Conservation (phyloP, 2,113 vertebrate species). For the Emberiza fucata region DNA sequence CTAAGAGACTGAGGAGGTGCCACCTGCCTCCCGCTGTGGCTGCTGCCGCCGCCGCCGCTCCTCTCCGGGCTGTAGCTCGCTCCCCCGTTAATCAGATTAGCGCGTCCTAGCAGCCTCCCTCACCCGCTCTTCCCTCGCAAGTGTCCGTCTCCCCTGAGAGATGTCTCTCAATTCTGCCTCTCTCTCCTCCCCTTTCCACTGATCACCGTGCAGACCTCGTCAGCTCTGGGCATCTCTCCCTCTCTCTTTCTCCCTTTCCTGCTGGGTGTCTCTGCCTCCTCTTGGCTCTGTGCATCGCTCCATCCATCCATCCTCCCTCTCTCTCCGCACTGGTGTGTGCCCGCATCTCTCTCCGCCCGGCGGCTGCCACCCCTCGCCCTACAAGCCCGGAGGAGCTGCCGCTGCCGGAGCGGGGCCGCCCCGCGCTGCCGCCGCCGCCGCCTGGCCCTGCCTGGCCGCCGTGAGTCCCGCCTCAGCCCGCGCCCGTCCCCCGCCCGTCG, state of each 20-base stretch:
- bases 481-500: neutral
- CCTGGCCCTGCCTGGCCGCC: neutral
- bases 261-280: neutral
- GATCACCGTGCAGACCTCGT: neutral
- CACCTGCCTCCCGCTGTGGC: neutral
- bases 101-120: neutral
- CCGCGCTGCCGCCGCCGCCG: neutral
- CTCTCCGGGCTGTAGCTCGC: neutral
- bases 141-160: conserved; percentile 33
- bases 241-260: neutral
- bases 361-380: neutral
- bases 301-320: neutral
- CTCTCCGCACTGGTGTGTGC: neutral
- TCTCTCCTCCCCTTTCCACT: neutral
- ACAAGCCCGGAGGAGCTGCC: neutral
- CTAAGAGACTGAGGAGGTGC: neutral
- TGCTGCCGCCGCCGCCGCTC: neutral
- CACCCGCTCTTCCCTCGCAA: neutral
- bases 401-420: neutral
- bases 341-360: neutral
- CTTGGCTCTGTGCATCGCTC: neutral
- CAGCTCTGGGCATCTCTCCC: neutral
- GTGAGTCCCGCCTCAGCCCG: neutral
- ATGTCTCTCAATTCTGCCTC: conserved; percentile 10
- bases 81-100: neutral